phyloP scores from a whole-genome alignment of 2,113 vertebrate species.

The Chinchilla lanigera region DNA sequence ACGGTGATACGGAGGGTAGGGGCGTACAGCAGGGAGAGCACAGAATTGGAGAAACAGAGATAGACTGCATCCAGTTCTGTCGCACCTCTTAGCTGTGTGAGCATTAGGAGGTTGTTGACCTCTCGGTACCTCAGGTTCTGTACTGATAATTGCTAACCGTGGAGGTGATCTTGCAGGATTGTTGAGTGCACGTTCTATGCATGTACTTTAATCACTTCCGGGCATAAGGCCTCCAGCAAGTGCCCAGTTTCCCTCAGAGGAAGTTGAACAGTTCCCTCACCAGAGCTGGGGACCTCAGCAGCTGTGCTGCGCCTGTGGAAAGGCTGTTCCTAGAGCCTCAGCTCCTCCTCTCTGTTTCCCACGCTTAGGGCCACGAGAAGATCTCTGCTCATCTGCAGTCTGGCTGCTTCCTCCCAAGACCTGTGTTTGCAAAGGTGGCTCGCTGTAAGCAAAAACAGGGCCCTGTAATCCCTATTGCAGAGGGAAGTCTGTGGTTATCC shows the following conservation, averaged over 20 bases:
- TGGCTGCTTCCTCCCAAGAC: conserved; percentile 79
- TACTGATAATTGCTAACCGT: background rate
- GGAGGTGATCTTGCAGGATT: background rate
- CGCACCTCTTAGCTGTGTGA: background rate
- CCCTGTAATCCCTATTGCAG: fast-evolving
- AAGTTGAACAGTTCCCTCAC: background rate
- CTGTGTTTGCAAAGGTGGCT: conserved; percentile 81
- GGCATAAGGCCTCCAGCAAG: too few species aligned
- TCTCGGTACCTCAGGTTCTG: background rate
- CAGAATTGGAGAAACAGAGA: background rate
- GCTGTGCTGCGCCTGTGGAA: background rate
- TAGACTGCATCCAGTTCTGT: background rate
- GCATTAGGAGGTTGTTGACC: background rate
- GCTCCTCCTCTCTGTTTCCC: background rate
- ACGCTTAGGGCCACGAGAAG: conserved; percentile 88
- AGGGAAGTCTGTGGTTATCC: background rate
- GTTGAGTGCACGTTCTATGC: background rate
- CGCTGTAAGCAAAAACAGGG: conserved; percentile 81
- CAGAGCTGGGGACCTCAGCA: background rate
- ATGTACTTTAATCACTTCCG: fast-evolving
- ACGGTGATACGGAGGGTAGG: background rate
- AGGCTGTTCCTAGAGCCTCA: background rate
- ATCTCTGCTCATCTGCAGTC: conserved; percentile 93
- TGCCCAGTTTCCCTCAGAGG: too few species aligned
- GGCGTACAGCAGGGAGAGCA: background rate